Base-by-base conservation (phyloP, 2,797 vertebrate genomes). In the Poeciliopsis infans region DNA sequence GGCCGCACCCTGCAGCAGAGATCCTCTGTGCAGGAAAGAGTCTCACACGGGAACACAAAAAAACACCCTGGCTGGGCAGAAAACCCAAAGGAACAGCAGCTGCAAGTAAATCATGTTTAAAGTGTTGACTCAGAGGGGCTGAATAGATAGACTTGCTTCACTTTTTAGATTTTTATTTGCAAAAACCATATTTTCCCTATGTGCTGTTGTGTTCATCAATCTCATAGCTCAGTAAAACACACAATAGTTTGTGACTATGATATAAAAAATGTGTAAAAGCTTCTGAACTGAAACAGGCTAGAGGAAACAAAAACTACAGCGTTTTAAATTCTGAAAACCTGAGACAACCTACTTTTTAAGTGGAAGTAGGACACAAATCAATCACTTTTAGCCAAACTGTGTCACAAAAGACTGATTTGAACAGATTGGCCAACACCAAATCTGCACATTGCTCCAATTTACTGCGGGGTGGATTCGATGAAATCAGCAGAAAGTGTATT, bases 291-390 rank as follows among this genome's bases (percentile, higher is more conserved):
- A 66, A 66, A 39, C 61, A 18, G 7, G 31, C 16, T 36, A 23
- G 18, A 25, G 4, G 64, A 47, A 20, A 77, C 53, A 75, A 72
- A 41, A 28, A 39, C 1, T 15, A 69, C 45, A 10, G n/a, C 45
- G 33, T 20, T 66, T 7, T 51, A 36, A 79, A 79, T 66, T 61
- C 1, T 43, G 74, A 88, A 84, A 87, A 53, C 80, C 49, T 59
- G 28, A 75, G 28, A 69, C 20, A 43, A 85, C 39, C 57, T 61
- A 10, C 3, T 16, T 57, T 57, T 1, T 33, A 81, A 72, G 69
- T 76, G n/a, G 41, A 85, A 84, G 72, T 39, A 83, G 51, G 39
- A 76, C 73, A 79, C 13, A 31, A 55, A 75, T 75, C 12, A 43
- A n/a, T 77, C 70, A 46, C 8, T 33, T 80, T 76, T 71, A 45